Evolutionary conservation across 1,140 invertebrate species (phyloP), one percentile per base, ranked within the genome.

Genomic region (Brachionus paranguensis): DNA sequence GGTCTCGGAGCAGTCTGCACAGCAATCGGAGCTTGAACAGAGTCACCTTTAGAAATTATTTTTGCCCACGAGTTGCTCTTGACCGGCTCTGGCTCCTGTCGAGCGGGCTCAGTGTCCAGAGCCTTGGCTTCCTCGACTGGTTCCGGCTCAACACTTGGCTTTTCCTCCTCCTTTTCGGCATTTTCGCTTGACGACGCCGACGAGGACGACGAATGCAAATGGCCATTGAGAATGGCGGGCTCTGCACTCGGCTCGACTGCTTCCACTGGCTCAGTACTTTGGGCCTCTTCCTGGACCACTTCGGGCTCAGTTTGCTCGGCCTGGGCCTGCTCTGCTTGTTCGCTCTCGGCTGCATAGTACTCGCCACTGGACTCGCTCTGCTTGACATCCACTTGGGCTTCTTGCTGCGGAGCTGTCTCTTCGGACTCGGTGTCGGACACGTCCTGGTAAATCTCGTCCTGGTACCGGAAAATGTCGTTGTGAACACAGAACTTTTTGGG

Each of bases 401-500:
- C 47, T 60, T 60, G 76, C 8, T 20, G 24, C 12, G 64, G 76
- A 79, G 29, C 11, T 10, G 27, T 11, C 2, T 68, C 64, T 12
- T 81, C 78, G 6, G 78, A 60, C 11, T 81, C 78, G 41, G 53
- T 68, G 33, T 83, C 81, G 14, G 81, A 83, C 3, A 47, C 41
- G 17, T 95, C 94, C 79, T 92, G 91, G 86, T 93, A 93, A 45
- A 94, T 92, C 86, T 94, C 92, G 89, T 95, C 94, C 91, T 98
- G 96, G 88, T 98, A 99, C 78, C 96, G 94, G 90, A 99, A 99
- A 87, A 99, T 98, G 89, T 98, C 96, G 90, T 98, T 99, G 88
- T 96, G 95, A 20, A 98, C 96, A 88, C 98, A 98, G 90, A 96
- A 98, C 90, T 96, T 96, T 91, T 96, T 97, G 27, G 95, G 95